Percentiles rank a stretch among this genome's conserved stretches.
phyloP scores from a whole-genome alignment of 2,888 invertebrate species.

The Ornithoptera priamus region DNA sequence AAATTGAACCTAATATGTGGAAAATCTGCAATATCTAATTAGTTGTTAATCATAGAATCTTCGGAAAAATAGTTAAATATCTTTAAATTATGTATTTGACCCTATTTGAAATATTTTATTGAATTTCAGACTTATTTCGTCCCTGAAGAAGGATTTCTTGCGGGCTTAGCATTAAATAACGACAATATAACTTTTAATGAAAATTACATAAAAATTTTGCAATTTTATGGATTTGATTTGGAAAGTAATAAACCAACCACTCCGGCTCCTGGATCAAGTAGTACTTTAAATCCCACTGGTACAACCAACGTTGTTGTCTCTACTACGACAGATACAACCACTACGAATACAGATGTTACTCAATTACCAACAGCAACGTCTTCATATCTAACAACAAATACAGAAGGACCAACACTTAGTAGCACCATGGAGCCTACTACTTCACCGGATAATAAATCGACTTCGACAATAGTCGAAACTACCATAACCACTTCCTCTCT shows the following conservation, averaged over 20 bases:
- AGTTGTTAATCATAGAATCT: background rate
- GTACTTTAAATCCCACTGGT: slow-evolving; percentile 36
- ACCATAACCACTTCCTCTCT: slow-evolving; percentile 27
- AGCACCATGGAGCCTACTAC: too few species aligned
- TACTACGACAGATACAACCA: slow-evolving; percentile 34
- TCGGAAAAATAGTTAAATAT: background rate
- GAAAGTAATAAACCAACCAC: slow-evolving; percentile 68
- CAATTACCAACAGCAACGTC: background rate
- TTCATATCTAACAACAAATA: slow-evolving; percentile 30
- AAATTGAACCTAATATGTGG: too few species aligned
- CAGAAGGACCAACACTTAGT: slow-evolving; percentile 16
- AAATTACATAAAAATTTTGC: slow-evolving; percentile 86
- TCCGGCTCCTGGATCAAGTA: slow-evolving; percentile 42
- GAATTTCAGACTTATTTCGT: slow-evolving; percentile 88
- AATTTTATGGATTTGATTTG: slow-evolving; percentile 91
- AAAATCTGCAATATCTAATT: too few species aligned
- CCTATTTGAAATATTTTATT: background rate
- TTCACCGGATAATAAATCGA: too few species aligned
- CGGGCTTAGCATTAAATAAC: slow-evolving; percentile 88
- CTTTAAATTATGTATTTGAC: background rate
- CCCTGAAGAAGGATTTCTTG: slow-evolving; percentile 89
- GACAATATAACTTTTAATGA: slow-evolving; percentile 87
- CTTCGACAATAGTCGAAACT: too few species aligned
- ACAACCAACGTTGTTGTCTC: slow-evolving; percentile 33
- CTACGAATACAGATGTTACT: slow-evolving; percentile 38